Conservation (phyloP, 2,888 invertebrate genomes). For the Tetragnatha montana region DNA sequence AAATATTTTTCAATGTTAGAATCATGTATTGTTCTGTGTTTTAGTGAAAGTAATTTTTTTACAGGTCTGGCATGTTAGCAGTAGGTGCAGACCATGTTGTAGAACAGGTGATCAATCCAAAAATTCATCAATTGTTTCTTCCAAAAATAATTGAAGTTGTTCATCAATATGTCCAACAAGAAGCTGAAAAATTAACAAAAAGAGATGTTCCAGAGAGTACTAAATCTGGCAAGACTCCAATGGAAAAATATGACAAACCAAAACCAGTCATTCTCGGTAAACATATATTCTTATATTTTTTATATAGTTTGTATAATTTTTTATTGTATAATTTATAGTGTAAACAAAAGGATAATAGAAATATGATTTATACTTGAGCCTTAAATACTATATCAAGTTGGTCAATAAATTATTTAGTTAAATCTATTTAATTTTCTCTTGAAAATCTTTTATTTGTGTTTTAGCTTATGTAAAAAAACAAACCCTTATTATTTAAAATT, state of each 20-base stretch:
- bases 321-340: background rate
- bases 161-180: slow-evolving; percentile 83
- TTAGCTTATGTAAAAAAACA: too few species aligned
- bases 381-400: too few species aligned
- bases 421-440: too few species aligned
- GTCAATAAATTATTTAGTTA: too few species aligned
- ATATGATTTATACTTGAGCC: too few species aligned
- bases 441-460: too few species aligned
- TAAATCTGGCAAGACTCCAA: background rate
- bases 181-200: slow-evolving; percentile 54
- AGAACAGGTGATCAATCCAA: slow-evolving; percentile 96
- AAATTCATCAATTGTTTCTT: slow-evolving; percentile 89
- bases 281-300: background rate
- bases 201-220: slow-evolving; percentile 3
- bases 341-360: too few species aligned
- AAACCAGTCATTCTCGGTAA: slow-evolving; percentile 35
- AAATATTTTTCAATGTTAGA: background rate
- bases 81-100: slow-evolving; percentile 95
- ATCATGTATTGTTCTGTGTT: background rate
- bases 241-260: slow-evolving; percentile 21
- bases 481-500: too few species aligned
- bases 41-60: slow-evolving; percentile 61
- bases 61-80: slow-evolving; percentile 90
- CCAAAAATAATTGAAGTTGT: slow-evolving; percentile 93
- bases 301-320: background rate